These are phyloP conservation scores for Bombus balteatus DNA, from an alignment of 1,140 invertebrate species.

Conservation along the genomic window DNA sequence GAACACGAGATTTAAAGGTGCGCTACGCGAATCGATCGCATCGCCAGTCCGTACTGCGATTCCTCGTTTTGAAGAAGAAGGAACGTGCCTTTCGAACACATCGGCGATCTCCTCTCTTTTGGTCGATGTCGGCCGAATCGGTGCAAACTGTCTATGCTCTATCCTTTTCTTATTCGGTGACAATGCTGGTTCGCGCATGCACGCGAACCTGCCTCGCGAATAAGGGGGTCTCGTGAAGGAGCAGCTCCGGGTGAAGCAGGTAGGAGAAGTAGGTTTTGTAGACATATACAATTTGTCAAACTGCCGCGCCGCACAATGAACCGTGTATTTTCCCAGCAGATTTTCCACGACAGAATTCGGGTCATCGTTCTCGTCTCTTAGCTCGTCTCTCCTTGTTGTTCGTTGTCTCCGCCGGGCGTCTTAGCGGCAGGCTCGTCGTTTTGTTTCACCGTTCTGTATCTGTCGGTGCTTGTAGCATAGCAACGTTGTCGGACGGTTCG, in stretches of 20 bases:
- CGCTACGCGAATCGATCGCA: too few relatives aligned
- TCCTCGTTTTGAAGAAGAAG: constrained; percentile 5
- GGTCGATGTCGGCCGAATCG: neutral
- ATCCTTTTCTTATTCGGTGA: constrained; percentile 42
- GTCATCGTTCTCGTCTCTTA: constrained; percentile 47
- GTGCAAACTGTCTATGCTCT: neutral
- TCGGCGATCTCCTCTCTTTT: constrained; percentile 27
- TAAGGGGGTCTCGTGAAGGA: constrained; percentile 25
- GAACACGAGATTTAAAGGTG: neutral
- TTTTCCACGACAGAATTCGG: constrained; percentile 68
- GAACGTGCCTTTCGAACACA: neutral
- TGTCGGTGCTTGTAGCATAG: neutral
- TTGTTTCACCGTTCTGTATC: constrained; percentile 32
- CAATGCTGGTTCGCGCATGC: constrained; percentile 16
- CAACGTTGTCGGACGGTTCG: constrained; percentile 55
- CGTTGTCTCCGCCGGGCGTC: neutral
- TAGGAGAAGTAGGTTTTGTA: constrained; percentile 56
- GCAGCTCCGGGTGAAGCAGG: constrained; percentile 18
- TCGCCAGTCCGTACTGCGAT: neutral
- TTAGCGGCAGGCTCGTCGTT: constrained; percentile 12
- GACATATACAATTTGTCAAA: constrained; percentile 70
- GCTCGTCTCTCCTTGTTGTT: neutral
- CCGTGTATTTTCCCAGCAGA: constrained; percentile 72
- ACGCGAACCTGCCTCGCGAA: constrained; percentile 29
- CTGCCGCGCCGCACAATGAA: constrained; percentile 64